Evolutionary conservation across 2,113 vertebrate genomes (phyloP), one percentile per base, ranked within the genome.

Genomic region (Mus pahari): DNA sequence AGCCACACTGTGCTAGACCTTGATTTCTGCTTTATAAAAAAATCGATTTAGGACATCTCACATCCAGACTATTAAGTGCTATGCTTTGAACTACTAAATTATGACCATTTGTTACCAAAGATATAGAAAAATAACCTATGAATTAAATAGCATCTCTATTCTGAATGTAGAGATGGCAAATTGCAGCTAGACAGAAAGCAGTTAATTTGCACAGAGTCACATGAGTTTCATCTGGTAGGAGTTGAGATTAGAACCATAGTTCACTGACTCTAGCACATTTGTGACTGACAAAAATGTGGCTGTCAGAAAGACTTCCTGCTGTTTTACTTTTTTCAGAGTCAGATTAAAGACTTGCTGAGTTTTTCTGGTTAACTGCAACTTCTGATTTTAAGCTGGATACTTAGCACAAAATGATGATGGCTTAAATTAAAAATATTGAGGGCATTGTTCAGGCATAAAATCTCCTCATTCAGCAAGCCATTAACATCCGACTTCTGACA

Each of bases 391-490:
- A 90, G 9, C 9, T 39, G 13, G 19, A 86, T 42, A 24, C 22
- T 89, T 83, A 55, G 60, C 33, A 73, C 20, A 36, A 71, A 89
- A 89, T 77, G 26, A 95, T 14, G 64, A 71, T 36, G n/a, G 48
- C 1, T 95, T 88, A 92, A 94, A 95, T 22, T 91, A 42, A 93
- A 50, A 94, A 87, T 10, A 70, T 45, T 84, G 48, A 82, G 48
- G 83, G 73, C 16, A 42, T 55, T 92, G 50, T 74, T 88, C 70
- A 78, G 39, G 86, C 86, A 82, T 50, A 89, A 92, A 68, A n/a
- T 88, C 58, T 90, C 39, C 82, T 94, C 77, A 92, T 73, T 94
- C 48, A 55, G 75, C 70, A 92, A 92, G 62, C 60, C 68, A 88
- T 84, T 94, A 96, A 53, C 36, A 53, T 53, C 10, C 20, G n/a